Evolutionary conservation across 2,888 invertebrate species (phyloP).

Genomic region (Mellilla xanthometata): DNA sequence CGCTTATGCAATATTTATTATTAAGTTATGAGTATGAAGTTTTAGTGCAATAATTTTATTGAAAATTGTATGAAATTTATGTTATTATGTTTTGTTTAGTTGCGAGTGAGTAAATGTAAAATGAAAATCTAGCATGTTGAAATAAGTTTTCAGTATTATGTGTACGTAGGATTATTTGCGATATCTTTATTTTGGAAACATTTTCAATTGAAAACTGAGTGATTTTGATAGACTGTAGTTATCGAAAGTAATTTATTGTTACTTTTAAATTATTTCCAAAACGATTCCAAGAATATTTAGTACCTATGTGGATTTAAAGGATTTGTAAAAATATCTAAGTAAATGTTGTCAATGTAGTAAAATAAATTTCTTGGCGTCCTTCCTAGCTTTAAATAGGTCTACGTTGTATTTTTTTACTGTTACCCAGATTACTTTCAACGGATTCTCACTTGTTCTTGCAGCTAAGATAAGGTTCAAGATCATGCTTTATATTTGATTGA

Average conservation of each 20-base stretch:
- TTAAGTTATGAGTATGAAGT: slow-evolving; percentile 75
- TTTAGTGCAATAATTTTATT: slow-evolving; percentile 81
- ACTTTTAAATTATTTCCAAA: slow-evolving; percentile 77
- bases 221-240: slow-evolving; percentile 75
- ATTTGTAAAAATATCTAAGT: slow-evolving; percentile 43
- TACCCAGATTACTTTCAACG: neutral
- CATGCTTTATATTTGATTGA: too few species aligned
- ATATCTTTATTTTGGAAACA: slow-evolving; percentile 31
- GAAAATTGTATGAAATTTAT: slow-evolving; percentile 77
- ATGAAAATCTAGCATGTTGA: slow-evolving; percentile 59
- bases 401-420: slow-evolving; percentile 30
- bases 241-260: slow-evolving; percentile 74
- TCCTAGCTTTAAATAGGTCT: slow-evolving; percentile 74
- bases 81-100: slow-evolving; percentile 75
- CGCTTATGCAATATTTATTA: slow-evolving; percentile 81
- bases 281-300: slow-evolving; percentile 63
- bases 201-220: slow-evolving; percentile 60
- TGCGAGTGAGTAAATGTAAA: slow-evolving; percentile 50
- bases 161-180: slow-evolving; percentile 64
- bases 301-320: slow-evolving; percentile 48
- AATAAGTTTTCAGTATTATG: slow-evolving; percentile 78
- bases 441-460: too few species aligned
- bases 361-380: slow-evolving; percentile 66
- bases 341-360: slow-evolving; percentile 48
- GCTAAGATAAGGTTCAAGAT: too few species aligned